These are phyloP conservation scores for Polyodon spathula DNA, from an alignment of 2,113 vertebrate genomes.

Conservation along the genomic window DNA sequence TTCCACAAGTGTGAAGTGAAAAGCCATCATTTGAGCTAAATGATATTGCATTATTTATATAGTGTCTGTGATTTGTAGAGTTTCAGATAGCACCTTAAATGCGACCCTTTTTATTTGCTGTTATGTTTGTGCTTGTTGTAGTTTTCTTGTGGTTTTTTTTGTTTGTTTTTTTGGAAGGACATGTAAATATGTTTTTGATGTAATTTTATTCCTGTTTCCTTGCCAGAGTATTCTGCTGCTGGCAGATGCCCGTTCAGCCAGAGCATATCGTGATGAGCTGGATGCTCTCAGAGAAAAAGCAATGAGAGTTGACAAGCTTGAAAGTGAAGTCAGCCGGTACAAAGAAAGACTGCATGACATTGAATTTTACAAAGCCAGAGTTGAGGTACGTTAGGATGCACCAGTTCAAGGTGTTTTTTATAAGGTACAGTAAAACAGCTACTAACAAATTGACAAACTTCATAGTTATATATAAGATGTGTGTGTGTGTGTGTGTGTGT, in stretches of 20 bases:
- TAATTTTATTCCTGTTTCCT: slow-evolving; percentile 11
- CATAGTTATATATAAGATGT: no score
- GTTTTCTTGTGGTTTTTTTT: neutral
- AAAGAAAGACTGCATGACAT: slow-evolving; percentile 92
- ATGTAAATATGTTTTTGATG: neutral
- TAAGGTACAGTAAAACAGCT: no score
- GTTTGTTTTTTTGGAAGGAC: no score
- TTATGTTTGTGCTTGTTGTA: neutral
- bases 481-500: neutral
- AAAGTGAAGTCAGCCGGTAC: slow-evolving; percentile 86
- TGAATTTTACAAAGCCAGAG: slow-evolving; percentile 93
- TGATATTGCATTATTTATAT: no score
- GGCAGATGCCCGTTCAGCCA: slow-evolving; percentile 82
- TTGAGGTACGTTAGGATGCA: slow-evolving; percentile 66
- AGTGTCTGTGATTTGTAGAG: no score
- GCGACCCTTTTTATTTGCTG: no score
- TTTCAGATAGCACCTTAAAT: no score
- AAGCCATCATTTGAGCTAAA: no score
- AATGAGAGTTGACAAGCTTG: slow-evolving; percentile 88
- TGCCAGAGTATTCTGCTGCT: slow-evolving; percentile 82
- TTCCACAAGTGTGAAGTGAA: no score
- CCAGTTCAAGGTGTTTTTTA: no score
- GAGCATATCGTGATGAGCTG: slow-evolving; percentile 91
- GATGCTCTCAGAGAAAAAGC: slow-evolving; percentile 90
- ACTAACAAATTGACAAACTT: no score